Base-by-base conservation (phyloP, 2,888 invertebrate genomes). In the Zootermopsis nevadensis region DNA sequence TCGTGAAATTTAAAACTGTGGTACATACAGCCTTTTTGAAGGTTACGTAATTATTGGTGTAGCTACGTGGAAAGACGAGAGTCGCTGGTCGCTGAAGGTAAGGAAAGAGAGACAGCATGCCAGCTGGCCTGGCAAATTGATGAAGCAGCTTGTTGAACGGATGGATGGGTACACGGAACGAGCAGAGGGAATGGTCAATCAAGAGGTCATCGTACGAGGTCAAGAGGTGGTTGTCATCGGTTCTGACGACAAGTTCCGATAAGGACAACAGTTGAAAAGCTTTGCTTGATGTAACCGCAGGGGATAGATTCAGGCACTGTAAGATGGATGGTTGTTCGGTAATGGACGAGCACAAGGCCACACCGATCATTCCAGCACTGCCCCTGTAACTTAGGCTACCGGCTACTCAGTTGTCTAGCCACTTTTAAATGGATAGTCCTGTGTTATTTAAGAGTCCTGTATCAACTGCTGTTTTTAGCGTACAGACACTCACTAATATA, bases 221-320 rank as follows among this genome's bases (percentile, higher is more conserved):
- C 79, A 79, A 79, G 66, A 27, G 79, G 55, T 66, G 66, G 79
- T 66, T 60, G 79, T 79, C 79, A 79, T 79, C 66, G 79, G 79
- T 33, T 27, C 24, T n/a, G n/a, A 35, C 38, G 76, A 76, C 76
- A 60, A 2, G 60, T 60, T 48, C 27, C 33, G 74, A 74, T 38
- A 69, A 69, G 33, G 74, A 38, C 74, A 74, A 74, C 74, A 38
- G 35, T 31, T 33, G 72, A 72, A 15, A 72, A 72, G 35, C 24
- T 33, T 72, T 31, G 67, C 74, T 38, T 35, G 74, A n/a, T 31
- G 74, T n/a, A n/a, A 33, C 27, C 53, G 53, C 33, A 31, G 55
- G 53, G 53, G 33, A 77, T 33, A 55, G 77, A 12, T 77, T 77
- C 27, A 15, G 30, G 30, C 31, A 55, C 35, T 33, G 12, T 22